Conservation (phyloP, 2,113 vertebrate species). For the Ictalurus punctatus region DNA sequence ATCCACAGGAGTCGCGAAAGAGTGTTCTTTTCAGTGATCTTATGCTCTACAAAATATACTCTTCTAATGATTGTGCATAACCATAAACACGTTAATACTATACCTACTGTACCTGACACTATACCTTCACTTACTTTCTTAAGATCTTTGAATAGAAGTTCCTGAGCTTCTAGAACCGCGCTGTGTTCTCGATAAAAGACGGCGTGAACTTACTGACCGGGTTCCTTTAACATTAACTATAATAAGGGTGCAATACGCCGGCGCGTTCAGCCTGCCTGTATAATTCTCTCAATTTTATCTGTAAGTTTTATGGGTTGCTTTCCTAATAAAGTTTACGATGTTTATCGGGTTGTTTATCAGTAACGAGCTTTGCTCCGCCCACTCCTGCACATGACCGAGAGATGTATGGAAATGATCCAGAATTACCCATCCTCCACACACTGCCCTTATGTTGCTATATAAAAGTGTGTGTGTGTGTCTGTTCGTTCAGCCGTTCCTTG, state of each 20-base stretch:
- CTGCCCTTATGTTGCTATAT: no score
- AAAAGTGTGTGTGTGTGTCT: background rate
- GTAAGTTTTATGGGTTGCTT: background rate
- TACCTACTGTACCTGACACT: background rate
- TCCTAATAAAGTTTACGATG: background rate
- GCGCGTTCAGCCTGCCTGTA: background rate
- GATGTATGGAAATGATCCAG: background rate
- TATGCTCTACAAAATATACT: background rate
- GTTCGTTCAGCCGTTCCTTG: background rate
- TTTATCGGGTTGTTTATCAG: background rate
- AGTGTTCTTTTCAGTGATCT: slow-evolving; percentile 72
- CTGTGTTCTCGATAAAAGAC: background rate
- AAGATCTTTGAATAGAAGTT: background rate
- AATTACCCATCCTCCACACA: background rate
- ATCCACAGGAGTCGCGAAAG: background rate
- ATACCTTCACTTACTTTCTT: background rate
- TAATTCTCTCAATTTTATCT: background rate
- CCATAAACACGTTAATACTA: background rate
- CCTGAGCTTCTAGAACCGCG: slow-evolving; percentile 6
- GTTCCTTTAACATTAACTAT: background rate
- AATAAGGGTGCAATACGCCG: background rate
- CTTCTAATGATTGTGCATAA: background rate
- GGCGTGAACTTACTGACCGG: background rate
- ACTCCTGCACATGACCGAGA: background rate
- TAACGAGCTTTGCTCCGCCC: background rate